These are phyloP conservation scores for Mormyrus proboscirostris DNA, from an alignment of 2,797 vertebrate species.

Conservation along the genomic window DNA sequence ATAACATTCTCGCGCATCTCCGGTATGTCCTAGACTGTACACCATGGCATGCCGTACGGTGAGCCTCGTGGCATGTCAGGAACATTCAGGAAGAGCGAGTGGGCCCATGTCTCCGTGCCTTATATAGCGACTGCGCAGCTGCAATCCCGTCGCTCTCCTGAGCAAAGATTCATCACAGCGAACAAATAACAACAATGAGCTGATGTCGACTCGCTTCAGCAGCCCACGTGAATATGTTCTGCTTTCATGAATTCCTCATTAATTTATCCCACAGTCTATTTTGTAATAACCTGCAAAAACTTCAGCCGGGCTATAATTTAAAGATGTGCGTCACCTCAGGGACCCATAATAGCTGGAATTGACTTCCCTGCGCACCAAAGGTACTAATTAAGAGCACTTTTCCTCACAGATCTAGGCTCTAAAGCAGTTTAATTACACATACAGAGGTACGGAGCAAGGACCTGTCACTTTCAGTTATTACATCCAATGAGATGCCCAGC, in stretches of 20 bases:
- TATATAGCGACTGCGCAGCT: neutral
- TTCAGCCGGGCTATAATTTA: conserved; percentile 12
- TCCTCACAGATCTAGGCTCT: neutral
- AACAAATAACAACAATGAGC: neutral
- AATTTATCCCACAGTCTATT: conserved; percentile 20
- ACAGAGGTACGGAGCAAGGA: neutral
- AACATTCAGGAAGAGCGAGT: neutral
- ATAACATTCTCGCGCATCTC: neutral
- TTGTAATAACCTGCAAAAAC: conserved; percentile 17
- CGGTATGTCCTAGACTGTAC: neutral
- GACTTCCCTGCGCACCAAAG: conserved; percentile 19
- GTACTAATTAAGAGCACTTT: conserved; percentile 22
- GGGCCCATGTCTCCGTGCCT: neutral
- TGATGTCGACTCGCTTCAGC: neutral
- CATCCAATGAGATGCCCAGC: neutral
- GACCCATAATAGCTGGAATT: conserved; percentile 15
- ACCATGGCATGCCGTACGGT: neutral
- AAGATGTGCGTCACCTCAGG: conserved; percentile 7
- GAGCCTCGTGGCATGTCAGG: neutral
- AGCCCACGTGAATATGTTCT: neutral
- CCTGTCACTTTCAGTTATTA: conserved; percentile 21
- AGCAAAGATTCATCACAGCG: neutral
- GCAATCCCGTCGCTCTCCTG: neutral
- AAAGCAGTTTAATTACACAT: conserved; percentile 25
- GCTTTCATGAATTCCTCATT: conserved; percentile 20